Conservation (phyloP, 2,797 vertebrate species). For the Megaceryle alcyon region DNA sequence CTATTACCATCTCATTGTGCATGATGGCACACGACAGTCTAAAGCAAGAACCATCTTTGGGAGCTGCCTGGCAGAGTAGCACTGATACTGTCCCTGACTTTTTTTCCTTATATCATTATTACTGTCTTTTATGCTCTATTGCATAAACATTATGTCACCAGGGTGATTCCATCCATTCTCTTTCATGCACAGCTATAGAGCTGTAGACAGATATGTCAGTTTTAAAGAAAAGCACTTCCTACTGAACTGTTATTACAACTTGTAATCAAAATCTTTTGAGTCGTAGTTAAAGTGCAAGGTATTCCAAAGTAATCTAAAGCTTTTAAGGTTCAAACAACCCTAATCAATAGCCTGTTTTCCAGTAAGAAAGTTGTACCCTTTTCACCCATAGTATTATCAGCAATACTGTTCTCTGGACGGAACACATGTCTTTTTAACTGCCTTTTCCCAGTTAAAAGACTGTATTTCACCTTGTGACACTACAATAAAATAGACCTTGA, state of each 20-base stretch:
- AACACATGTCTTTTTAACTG: constrained; percentile 33
- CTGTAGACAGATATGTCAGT: not conserved
- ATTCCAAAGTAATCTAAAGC: not conserved
- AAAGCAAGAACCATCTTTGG: not conserved
- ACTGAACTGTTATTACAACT: not conserved
- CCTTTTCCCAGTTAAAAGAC: constrained; percentile 28
- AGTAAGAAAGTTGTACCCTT: constrained; percentile 11
- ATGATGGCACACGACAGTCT: not conserved
- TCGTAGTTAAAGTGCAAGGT: not conserved
- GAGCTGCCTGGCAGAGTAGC: not conserved
- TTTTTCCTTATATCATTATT: not conserved
- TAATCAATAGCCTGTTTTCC: constrained; percentile 24
- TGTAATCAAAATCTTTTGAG: constrained; percentile 1
- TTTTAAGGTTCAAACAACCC: not conserved
- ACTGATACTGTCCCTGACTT: not conserved
- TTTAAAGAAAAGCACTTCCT: not conserved
- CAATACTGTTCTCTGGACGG: not conserved
- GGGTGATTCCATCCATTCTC: not conserved
- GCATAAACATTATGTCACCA: not conserved
- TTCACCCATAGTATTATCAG: not conserved
- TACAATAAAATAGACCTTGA: constrained; percentile 16
- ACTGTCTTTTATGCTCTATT: not conserved
- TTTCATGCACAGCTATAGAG: not conserved
- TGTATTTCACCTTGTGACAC: constrained; percentile 44
- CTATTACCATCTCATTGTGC: not conserved